Conservation (phyloP, 2,113 vertebrate species). For the Nycticryphes semicollaris region DNA sequence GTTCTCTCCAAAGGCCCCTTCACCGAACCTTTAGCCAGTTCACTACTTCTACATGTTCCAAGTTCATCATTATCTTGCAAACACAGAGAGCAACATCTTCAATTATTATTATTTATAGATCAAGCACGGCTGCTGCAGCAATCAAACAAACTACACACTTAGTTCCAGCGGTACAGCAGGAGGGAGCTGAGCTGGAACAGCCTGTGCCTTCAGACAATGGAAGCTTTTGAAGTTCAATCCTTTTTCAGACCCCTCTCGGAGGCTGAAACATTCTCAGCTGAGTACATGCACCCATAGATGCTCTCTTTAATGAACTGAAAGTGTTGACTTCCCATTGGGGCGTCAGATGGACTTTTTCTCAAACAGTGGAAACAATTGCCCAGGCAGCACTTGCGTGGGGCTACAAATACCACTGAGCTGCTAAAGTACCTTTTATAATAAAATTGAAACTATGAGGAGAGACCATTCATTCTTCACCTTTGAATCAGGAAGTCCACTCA, state of each 20-base stretch:
- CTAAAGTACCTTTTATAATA: conserved; percentile 25
- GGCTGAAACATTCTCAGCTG: background rate
- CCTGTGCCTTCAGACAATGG: background rate
- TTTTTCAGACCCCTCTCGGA: background rate
- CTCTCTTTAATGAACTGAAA: conserved; percentile 55
- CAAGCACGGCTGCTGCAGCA: background rate
- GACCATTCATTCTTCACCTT: conserved; percentile 45
- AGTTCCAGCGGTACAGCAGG: background rate
- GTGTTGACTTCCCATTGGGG: conserved; percentile 35
- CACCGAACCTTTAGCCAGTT: background rate
- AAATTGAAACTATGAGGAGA: conserved; percentile 49
- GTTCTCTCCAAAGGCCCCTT: background rate
- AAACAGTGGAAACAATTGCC: conserved; percentile 37
- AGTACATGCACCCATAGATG: background rate
- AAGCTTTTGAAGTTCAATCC: background rate
- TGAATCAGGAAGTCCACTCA: conserved; percentile 59
- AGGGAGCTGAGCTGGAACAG: background rate
- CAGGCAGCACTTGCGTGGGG: conserved; percentile 32
- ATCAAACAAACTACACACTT: background rate
- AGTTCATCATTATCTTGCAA: background rate
- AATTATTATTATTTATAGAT: background rate
- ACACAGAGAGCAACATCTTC: background rate
- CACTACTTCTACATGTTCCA: background rate
- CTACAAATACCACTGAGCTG: background rate
- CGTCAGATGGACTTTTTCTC: conserved; percentile 63